Percentiles rank a stretch among this genome's conserved stretches.
Evolutionary conservation across 2,888 invertebrate species (phyloP).

Genomic region (Hirudinaria manillensis): DNA sequence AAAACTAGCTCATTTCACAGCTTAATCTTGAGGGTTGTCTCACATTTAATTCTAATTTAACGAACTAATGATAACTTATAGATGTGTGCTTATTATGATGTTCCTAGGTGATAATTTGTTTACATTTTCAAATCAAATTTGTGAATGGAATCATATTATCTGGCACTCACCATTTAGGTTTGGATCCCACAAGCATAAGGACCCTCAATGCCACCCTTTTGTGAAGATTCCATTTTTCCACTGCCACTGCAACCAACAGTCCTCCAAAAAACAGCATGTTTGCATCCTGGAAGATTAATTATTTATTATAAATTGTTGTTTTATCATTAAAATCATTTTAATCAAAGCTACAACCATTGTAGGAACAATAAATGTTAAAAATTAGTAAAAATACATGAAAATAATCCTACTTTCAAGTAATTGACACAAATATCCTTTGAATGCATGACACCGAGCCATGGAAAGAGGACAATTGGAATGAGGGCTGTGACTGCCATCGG

Average conservation of each 20-base stretch:
- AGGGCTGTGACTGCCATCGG: conserved; percentile 44
- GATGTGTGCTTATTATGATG: no score
- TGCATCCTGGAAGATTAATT: conserved; percentile 44
- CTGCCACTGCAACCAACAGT: conserved; percentile 79
- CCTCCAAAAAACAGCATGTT: conserved; percentile 63
- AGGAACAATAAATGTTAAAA: background rate
- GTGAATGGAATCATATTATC: background rate
- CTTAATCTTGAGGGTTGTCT: no score
- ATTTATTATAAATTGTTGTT: background rate
- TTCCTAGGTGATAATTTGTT: no score
- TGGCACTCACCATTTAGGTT: conserved; percentile 54
- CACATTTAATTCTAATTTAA: no score
- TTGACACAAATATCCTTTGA: conserved; percentile 40
- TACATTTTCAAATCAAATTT: no score
- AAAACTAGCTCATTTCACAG: no score
- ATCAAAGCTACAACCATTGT: background rate
- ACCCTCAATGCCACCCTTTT: conserved; percentile 78
- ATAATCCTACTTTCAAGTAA: conserved; percentile 41
- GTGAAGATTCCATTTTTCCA: conserved; percentile 82
- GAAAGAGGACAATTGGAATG: conserved; percentile 42
- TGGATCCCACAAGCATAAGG: conserved; percentile 62
- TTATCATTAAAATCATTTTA: background rate
- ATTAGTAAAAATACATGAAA: background rate
- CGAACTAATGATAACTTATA: no score
- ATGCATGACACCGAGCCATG: conserved; percentile 41